Conservation (phyloP, 2,113 vertebrate genomes). For the cattle (Bos taurus) region ARS-UCD2.0 NC_037349.1:6795501-6796000, state of each 20-base stretch:
- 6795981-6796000: not conserved
- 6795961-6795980: not conserved
- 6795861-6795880: rapidly evolving
- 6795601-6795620: not conserved
- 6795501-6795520: not conserved
- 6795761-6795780: not conserved
- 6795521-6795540: not conserved
- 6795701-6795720: not conserved
- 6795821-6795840: not conserved
- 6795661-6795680: not conserved
- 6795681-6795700: not conserved
- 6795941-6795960: not conserved
- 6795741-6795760: not conserved
- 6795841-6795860: not conserved
- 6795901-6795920: not conserved
- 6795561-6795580: not conserved
- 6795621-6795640: not conserved
- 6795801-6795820: not conserved
- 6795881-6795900: rapidly evolving
- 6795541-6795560: not conserved
- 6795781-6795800: not conserved
- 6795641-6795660: not conserved
- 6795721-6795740: not conserved
- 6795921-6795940: not conserved
- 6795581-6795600: not conserved